Percentiles rank a stretch among this genome's conserved stretches.
phyloP scores from a whole-genome alignment of 1,140 invertebrate genomes.

The Penaeus indicus region DNA sequence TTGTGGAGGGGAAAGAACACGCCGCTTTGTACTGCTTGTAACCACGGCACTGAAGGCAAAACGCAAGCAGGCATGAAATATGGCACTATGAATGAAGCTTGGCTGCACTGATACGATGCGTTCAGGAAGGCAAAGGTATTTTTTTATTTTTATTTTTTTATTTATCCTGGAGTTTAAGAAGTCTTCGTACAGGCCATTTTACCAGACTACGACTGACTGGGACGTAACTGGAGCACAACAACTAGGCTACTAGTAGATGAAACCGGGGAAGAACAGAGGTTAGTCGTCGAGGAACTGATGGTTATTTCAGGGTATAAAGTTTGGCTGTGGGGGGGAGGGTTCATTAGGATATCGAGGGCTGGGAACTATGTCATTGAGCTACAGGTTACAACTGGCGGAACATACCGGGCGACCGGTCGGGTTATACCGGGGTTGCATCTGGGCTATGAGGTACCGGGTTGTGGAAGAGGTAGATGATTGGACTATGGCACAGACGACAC shows the following conservation, averaged over 20 bases:
- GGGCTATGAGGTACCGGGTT: constrained; percentile 55
- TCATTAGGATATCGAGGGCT: not conserved
- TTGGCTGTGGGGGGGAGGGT: no score
- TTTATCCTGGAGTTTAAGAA: not conserved
- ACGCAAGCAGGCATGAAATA: constrained; percentile 35
- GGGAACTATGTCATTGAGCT: constrained; percentile 20
- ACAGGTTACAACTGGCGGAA: not conserved
- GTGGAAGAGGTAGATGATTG: constrained; percentile 60
- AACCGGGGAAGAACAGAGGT: constrained; percentile 8
- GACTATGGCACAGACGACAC: constrained; percentile 53
- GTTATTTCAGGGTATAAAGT: not conserved
- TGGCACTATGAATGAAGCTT: constrained; percentile 56
- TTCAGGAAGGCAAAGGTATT: constrained; percentile 44
- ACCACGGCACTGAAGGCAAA: not conserved
- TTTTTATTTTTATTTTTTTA: constrained; percentile 6
- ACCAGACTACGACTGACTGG: constrained; percentile 13
- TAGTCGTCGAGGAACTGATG: constrained; percentile 9
- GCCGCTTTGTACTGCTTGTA: not conserved
- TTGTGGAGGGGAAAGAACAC: not conserved
- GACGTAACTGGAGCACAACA: constrained; percentile 26
- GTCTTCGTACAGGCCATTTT: constrained; percentile 12
- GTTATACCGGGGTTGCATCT: constrained; percentile 42
- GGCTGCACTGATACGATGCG: constrained; percentile 36
- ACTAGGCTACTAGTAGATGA: constrained; percentile 33
- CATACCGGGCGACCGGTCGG: no score